These are phyloP conservation scores for Hemicordylus capensis DNA, from an alignment of 2,113 vertebrate genomes.

Conservation along the genomic window DNA sequence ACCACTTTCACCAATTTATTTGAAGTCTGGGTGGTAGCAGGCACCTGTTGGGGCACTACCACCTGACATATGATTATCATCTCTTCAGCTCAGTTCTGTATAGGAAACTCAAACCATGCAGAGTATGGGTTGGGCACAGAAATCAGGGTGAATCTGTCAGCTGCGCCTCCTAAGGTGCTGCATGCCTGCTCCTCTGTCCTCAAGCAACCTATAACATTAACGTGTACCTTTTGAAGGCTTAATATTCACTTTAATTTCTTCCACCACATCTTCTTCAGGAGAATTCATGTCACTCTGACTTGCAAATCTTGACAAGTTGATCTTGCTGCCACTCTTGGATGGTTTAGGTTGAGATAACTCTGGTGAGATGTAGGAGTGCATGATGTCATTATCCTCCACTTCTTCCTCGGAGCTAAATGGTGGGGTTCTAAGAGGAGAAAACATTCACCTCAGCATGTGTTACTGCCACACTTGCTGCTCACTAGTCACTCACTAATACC, in stretches of 20 bases:
- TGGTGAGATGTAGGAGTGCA: conserved; percentile 52
- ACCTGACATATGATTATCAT: no score
- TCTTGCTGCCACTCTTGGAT: conserved; percentile 32
- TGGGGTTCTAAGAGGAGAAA: conserved; percentile 76
- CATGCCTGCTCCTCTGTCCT: background rate
- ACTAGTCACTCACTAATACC: background rate
- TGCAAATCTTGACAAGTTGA: conserved; percentile 47
- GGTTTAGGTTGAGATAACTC: conserved; percentile 37
- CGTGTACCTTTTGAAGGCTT: conserved; percentile 72
- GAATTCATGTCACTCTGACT: conserved; percentile 71
- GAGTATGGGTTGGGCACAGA: no score
- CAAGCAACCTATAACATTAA: background rate
- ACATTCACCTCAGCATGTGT: no score
- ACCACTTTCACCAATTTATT: no score
- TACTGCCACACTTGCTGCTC: no score
- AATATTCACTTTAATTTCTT: conserved; percentile 71
- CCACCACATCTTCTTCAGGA: conserved; percentile 75
- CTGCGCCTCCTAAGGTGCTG: background rate
- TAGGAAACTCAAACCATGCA: background rate
- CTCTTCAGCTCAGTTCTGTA: background rate
- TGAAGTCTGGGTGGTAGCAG: no score
- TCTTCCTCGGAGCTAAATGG: conserved; percentile 91
- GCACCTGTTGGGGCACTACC: no score
- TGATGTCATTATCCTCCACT: conserved; percentile 63
- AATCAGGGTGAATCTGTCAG: background rate